Evolutionary conservation across 2,113 vertebrate species (phyloP).

Genomic region (Pseudorectes ferrugineus): DNA sequence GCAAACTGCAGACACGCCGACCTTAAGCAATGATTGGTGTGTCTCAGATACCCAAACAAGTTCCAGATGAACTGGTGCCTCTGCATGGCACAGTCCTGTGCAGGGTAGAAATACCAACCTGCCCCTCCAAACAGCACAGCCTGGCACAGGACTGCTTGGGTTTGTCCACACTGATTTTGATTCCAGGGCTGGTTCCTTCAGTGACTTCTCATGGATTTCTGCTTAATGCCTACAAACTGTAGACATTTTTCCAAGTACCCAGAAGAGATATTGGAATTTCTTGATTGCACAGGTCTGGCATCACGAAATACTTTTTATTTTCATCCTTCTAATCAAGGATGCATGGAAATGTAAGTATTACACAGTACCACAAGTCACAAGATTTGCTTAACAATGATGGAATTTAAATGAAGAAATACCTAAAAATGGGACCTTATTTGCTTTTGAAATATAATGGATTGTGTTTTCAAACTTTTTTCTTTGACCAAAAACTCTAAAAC

Average conservation of each 20-base stretch:
- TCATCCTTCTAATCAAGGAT: background rate
- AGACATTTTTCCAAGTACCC: background rate
- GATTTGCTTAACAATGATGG: background rate
- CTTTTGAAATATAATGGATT: background rate
- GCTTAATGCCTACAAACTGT: background rate
- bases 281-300: background rate
- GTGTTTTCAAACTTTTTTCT: background rate
- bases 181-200: background rate
- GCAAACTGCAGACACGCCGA: background rate
- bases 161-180: background rate
- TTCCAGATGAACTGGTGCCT: background rate
- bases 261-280: background rate
- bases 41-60: background rate
- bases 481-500: background rate
- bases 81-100: background rate
- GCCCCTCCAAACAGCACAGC: background rate
- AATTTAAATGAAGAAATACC: background rate
- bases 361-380: background rate
- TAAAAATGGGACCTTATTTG: background rate
- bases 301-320: background rate
- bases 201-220: background rate
- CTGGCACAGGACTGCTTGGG: background rate
- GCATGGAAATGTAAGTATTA: background rate
- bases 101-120: background rate
- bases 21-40: background rate